Conservation (phyloP, 92 coral and sea anemone species). For the Scolanthus callimorphus region DNA sequence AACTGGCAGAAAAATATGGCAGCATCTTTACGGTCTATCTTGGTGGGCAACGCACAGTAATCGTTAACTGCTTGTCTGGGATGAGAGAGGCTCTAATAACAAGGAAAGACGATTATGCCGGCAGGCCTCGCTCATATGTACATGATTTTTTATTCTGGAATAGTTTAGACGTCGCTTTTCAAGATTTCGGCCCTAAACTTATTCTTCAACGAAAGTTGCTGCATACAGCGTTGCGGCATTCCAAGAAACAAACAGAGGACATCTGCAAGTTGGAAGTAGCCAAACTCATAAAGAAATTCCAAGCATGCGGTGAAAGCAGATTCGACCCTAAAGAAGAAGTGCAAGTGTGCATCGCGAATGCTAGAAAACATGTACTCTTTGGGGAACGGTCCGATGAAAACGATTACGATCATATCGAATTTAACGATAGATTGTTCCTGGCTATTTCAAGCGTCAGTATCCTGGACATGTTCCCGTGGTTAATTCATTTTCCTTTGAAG, state of each 20-base stretch:
- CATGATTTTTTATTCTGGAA: conserved; percentile 38
- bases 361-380: conserved; percentile 45
- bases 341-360: conserved; percentile 41
- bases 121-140: conserved; percentile 42
- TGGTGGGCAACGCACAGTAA: conserved; percentile 33
- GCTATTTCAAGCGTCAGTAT: conserved; percentile 42
- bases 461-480: conserved; percentile 54
- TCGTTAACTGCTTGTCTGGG: conserved; percentile 31
- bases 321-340: conserved; percentile 56
- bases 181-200: conserved; percentile 52
- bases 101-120: conserved; percentile 59
- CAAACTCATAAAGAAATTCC: conserved; percentile 25
- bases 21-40: conserved; percentile 49
- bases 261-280: conserved; percentile 33
- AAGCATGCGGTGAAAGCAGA: conserved; percentile 22
- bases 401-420: conserved; percentile 47
- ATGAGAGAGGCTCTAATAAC: conserved; percentile 57
- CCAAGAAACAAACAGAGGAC: conserved; percentile 31
- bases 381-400: conserved; percentile 55
- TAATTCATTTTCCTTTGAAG: too few species aligned
- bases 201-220: conserved; percentile 46
- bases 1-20: conserved; percentile 42
- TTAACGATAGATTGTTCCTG: conserved; percentile 44
- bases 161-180: conserved; percentile 39
- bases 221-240: conserved; percentile 61